Evolutionary conservation across 2,888 invertebrate genomes (phyloP).

Genomic region (Noctua pronuba): DNA sequence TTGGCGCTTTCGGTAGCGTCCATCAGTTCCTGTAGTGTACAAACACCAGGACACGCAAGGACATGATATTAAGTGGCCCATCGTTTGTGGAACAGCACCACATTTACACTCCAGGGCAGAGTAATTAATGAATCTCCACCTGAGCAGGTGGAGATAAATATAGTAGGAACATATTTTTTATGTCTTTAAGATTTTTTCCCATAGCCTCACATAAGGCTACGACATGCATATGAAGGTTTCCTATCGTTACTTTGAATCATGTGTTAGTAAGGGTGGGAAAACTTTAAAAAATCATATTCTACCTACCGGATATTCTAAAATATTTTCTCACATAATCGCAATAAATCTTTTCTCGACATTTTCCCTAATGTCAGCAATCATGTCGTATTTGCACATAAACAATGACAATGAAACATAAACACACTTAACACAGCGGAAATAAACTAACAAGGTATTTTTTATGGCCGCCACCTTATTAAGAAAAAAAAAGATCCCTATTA

Average conservation of each 20-base stretch:
- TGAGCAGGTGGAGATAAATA: too few relatives aligned
- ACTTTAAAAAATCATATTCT: neutral
- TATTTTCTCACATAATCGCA: conserved; percentile 30
- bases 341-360: conserved; percentile 9
- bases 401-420: conserved; percentile 56
- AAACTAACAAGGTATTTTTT: conserved; percentile 33
- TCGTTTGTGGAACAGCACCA: too few relatives aligned
- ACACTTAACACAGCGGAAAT: conserved; percentile 32
- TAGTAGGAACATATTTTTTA: too few relatives aligned
- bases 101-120: too few relatives aligned
- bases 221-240: too few relatives aligned
- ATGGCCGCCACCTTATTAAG: conserved; percentile 39
- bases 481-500: conserved; percentile 51
- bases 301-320: neutral
- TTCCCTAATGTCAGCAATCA: neutral
- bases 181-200: neutral
- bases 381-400: conserved; percentile 35
- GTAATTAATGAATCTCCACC: too few relatives aligned
- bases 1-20: too few relatives aligned
- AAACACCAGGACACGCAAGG: too few relatives aligned
- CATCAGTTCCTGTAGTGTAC: too few relatives aligned
- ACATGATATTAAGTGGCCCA: too few relatives aligned
- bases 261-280: neutral
- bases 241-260: too few relatives aligned
- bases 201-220: neutral